A percentile compares a stretch with the other conserved stretches of the same genome.
Evolutionary conservation across 2,888 invertebrate species (phyloP).

Genomic region (Rhamnusium bicolor): DNA sequence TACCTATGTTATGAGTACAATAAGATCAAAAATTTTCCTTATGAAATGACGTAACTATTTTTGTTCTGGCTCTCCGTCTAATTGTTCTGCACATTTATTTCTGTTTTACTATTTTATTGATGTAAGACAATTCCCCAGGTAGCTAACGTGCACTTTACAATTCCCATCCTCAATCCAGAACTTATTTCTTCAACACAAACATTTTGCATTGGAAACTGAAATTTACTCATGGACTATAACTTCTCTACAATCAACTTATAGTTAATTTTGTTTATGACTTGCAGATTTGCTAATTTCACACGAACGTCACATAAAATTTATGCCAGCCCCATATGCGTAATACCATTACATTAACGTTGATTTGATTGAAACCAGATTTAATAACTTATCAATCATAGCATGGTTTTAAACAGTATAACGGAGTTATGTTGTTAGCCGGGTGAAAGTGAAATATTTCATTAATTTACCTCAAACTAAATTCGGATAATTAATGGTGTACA

Average conservation of each 20-base stretch:
- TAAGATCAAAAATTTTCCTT: too few species aligned
- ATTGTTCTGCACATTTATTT: neutral
- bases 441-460: neutral
- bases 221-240: neutral
- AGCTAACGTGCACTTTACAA: neutral
- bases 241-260: constrained; percentile 7
- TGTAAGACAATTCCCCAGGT: neutral
- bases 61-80: too few species aligned
- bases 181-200: neutral
- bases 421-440: neutral
- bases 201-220: neutral
- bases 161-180: neutral
- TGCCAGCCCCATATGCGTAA: neutral
- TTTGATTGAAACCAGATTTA: neutral
- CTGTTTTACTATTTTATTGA: neutral
- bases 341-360: neutral
- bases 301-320: neutral
- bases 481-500: neutral
- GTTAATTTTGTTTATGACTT: constrained; percentile 6
- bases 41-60: too few species aligned
- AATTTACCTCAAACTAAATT: neutral
- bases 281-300: neutral
- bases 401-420: neutral
- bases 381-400: neutral
- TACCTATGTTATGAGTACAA: too few species aligned